Conservation (phyloP, 2,888 invertebrate species). For the Teleiodes luculella region DNA sequence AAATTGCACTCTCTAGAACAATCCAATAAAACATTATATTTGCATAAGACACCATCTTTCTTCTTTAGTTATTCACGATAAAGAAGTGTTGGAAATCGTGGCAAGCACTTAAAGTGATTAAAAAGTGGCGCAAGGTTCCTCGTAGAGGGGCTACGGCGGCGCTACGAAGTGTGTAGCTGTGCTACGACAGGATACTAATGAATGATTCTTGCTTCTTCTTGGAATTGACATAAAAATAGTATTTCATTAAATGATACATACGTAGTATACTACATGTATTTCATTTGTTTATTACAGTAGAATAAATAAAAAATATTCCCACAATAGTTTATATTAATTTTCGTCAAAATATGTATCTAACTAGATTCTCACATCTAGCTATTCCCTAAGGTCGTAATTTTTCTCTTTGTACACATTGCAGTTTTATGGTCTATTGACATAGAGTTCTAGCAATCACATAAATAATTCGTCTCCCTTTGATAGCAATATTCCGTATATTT, state of each 20-base stretch:
- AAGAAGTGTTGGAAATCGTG: conserved; percentile 63
- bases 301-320: too few relatives aligned
- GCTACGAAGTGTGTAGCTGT: conserved; percentile 29
- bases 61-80: conserved; percentile 58
- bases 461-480: conserved; percentile 27
- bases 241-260: neutral
- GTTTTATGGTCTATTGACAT: conserved; percentile 7
- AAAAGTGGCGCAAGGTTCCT: conserved; percentile 50
- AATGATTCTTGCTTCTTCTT: neutral
- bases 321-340: too few relatives aligned
- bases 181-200: conserved; percentile 27
- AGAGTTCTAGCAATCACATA: neutral
- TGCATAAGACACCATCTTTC: conserved; percentile 47
- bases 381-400: conserved; percentile 35
- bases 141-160: conserved; percentile 33
- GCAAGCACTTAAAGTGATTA: conserved; percentile 73
- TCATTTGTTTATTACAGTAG: neutral
- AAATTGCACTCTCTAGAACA: conserved; percentile 31
- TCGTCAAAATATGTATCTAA: conserved; percentile 37
- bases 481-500: conserved; percentile 24
- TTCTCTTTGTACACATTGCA: conserved; percentile 12
- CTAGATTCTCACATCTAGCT: conserved; percentile 50
- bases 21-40: conserved; percentile 36
- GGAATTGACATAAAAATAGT: neutral
- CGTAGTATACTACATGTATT: neutral